Conservation (phyloP, 2,888 invertebrate genomes). For the Acholoe squamosa region DNA sequence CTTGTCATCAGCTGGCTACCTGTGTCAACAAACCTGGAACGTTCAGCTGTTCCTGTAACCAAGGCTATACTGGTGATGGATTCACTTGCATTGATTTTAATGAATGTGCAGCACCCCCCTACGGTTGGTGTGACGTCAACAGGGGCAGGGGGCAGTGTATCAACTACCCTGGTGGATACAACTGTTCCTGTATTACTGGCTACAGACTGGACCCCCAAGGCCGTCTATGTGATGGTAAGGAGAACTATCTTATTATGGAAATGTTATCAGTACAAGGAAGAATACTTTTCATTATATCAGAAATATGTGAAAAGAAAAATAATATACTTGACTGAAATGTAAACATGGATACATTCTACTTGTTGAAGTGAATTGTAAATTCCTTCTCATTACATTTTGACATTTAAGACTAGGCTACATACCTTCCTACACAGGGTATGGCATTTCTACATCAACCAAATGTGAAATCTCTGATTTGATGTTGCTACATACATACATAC, state of each 20-base stretch:
- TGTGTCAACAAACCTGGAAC: slow-evolving; percentile 41
- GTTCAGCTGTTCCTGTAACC: slow-evolving; percentile 19
- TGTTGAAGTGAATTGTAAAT: too few species aligned
- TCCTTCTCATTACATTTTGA: too few species aligned
- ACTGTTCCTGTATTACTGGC: slow-evolving; percentile 27
- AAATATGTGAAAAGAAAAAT: too few species aligned
- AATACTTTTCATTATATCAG: too few species aligned
- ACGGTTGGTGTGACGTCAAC: slow-evolving; percentile 63
- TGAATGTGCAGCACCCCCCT: background rate
- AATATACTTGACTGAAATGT: too few species aligned
- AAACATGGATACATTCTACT: too few species aligned
- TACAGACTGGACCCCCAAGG: background rate
- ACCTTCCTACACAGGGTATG: too few species aligned
- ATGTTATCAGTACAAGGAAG: too few species aligned
- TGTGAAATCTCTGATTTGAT: too few species aligned
- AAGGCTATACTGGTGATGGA: slow-evolving; percentile 19
- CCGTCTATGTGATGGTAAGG: slow-evolving; percentile 15
- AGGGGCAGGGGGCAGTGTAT: slow-evolving; percentile 64
- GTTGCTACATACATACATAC: too few species aligned
- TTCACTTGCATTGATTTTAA: slow-evolving; percentile 22
- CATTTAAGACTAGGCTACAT: too few species aligned
- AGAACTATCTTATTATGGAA: background rate
- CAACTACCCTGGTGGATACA: background rate
- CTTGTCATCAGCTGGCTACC: slow-evolving; percentile 19
- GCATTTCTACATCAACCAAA: too few species aligned